These are phyloP conservation scores for Nylanderia fulva DNA, from an alignment of 1,140 invertebrate species.

Conservation along the genomic window DNA sequence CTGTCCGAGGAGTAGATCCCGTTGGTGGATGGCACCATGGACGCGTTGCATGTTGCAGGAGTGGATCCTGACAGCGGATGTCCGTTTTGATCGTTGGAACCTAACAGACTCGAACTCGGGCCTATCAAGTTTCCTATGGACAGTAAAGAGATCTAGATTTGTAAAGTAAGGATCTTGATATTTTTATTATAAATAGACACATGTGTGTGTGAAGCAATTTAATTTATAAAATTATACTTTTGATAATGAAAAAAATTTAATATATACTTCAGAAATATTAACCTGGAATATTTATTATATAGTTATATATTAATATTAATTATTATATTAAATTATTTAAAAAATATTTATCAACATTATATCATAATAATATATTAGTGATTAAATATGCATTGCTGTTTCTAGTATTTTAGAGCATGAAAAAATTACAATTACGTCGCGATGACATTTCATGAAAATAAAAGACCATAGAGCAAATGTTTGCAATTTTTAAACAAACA, in stretches of 20 bases:
- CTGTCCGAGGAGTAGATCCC: conserved; percentile 77
- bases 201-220: background rate
- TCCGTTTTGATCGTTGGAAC: conserved; percentile 64
- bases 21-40: conserved; percentile 72
- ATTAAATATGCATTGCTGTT: background rate
- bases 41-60: conserved; percentile 62
- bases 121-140: conserved; percentile 70
- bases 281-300: conserved; percentile 5
- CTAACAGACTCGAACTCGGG: conserved; percentile 65
- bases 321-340: conserved; percentile 5
- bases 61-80: conserved; percentile 49
- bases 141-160: conserved; percentile 6
- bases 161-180: background rate
- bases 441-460: background rate
- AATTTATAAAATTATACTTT: conserved; percentile 5
- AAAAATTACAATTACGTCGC: too few relatives aligned
- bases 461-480: background rate
- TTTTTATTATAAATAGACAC: conserved; percentile 1
- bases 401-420: too few relatives aligned
- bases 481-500: conserved; percentile 3
- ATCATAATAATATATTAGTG: background rate
- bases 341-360: background rate
- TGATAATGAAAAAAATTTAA: background rate
- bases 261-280: background rate
- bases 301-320: background rate